A percentile compares a stretch with the other conserved stretches of the same genome.
phyloP scores from a whole-genome alignment of 92 coral and sea anemone species.

The Nematostella vectensis region DNA sequence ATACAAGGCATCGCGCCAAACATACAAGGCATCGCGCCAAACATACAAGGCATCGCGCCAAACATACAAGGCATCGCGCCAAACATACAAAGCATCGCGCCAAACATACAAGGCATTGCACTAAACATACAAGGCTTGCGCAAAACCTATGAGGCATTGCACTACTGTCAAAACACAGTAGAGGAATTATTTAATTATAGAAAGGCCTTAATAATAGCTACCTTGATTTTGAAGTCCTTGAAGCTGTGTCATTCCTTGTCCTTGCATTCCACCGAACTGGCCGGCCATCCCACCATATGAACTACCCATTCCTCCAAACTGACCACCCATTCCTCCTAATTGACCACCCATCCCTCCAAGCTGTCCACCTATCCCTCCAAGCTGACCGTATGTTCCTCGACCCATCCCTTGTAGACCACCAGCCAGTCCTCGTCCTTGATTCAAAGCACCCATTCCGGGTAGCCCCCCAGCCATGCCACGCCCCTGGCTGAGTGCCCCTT shows the following conservation, averaged over 20 bases:
- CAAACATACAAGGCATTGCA: too few species aligned
- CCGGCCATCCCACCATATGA: background rate
- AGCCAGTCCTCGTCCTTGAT: slow-evolving; percentile 19
- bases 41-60: too few species aligned
- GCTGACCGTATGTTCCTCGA: slow-evolving; percentile 5
- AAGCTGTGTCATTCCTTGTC: slow-evolving; percentile 1
- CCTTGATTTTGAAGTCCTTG: background rate
- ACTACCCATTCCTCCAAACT: slow-evolving; percentile 3
- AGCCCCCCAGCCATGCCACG: slow-evolving; percentile 9
- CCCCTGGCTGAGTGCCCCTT: slow-evolving; percentile 33
- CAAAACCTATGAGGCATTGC: too few species aligned
- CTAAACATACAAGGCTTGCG: too few species aligned
- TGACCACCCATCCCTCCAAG: slow-evolving; percentile 1
- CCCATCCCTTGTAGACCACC: slow-evolving; percentile 13
- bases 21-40: too few species aligned
- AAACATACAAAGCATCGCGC: too few species aligned
- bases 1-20: too few species aligned
- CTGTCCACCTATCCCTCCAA: background rate
- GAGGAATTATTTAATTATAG: too few species aligned
- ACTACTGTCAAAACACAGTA: too few species aligned
- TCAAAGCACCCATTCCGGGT: slow-evolving; percentile 13
- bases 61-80: too few species aligned
- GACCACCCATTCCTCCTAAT: background rate
- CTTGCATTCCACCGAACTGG: slow-evolving; percentile 3
- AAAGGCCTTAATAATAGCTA: too few species aligned